phyloP scores from a whole-genome alignment of 2,797 vertebrate genomes.

The Rhyacichthys aspro region DNA sequence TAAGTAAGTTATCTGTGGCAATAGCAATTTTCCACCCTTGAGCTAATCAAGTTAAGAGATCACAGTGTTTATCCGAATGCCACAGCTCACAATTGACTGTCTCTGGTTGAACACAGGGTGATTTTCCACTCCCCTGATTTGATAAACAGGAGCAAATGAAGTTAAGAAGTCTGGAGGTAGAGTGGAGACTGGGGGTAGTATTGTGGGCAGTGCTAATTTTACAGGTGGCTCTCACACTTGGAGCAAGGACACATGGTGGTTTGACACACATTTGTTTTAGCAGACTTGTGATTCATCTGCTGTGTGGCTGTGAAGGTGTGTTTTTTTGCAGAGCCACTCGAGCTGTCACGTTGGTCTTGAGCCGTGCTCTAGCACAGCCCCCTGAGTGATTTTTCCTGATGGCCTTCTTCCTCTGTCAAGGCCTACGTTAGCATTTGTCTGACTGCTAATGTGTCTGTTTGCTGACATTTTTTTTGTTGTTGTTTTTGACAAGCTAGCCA shows the following conservation, averaged over 20 bases:
- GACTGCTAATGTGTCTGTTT: conserved; percentile 10
- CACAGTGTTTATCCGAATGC: conserved; percentile 31
- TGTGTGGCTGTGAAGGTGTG: conserved; percentile 11
- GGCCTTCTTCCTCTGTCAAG: background rate
- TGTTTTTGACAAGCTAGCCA: too few species aligned
- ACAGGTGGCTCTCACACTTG: conserved; percentile 15
- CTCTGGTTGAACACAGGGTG: conserved; percentile 27
- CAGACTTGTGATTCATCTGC: background rate
- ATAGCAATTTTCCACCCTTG: conserved; percentile 1
- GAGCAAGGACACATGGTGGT: conserved; percentile 1
- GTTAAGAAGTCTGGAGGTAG: conserved; percentile 18
- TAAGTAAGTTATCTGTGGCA: background rate
- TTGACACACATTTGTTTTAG: conserved; percentile 24
- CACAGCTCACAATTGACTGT: conserved; percentile 37
- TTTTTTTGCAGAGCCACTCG: conserved; percentile 26
- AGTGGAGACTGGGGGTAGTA: background rate
- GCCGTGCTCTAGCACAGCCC: conserved; percentile 30
- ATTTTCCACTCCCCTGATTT: conserved; percentile 51
- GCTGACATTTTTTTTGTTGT: background rate
- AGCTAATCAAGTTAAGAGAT: conserved; percentile 30
- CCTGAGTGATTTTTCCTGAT: conserved; percentile 36
- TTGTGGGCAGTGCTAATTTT: conserved; percentile 4
- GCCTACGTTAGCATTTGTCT: conserved; percentile 9
- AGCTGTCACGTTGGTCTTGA: conserved; percentile 38
- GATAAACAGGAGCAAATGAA: conserved; percentile 54